Evolutionary conservation across 2,797 vertebrate species (phyloP).

Genomic region (Urosaurus nigricauda): DNA sequence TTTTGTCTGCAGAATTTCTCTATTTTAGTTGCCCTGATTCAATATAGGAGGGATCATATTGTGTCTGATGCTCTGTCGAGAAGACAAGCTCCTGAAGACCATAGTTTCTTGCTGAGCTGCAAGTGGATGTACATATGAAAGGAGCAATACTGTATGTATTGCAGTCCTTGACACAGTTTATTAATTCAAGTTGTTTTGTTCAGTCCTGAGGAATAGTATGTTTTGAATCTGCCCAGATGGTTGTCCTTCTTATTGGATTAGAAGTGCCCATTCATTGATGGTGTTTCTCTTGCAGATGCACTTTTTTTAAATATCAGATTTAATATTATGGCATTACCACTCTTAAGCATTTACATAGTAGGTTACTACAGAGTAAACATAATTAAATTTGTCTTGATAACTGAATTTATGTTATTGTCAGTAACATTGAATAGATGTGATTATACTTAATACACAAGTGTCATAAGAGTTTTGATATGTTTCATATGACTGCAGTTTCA

Average conservation of each 20-base stretch:
- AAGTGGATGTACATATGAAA: background rate
- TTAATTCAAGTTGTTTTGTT: background rate
- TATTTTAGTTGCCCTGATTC: background rate
- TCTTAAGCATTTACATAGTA: background rate
- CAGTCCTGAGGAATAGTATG: background rate
- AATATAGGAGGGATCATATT: background rate
- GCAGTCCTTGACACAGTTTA: background rate
- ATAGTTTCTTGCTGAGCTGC: background rate
- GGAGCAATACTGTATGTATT: background rate
- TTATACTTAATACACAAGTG: background rate
- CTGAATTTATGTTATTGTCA: background rate
- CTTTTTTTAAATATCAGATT: background rate
- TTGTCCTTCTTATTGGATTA: background rate
- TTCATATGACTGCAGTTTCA: background rate
- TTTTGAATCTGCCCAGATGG: slow-evolving; percentile 4
- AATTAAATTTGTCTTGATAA: background rate
- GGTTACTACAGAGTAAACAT: background rate
- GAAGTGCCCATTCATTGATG: background rate
- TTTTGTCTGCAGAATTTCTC: background rate
- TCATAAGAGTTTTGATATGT: background rate
- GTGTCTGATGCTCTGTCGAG: background rate
- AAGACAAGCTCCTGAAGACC: background rate
- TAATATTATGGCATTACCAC: background rate
- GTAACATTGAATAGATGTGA: background rate
- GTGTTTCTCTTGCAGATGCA: background rate